phyloP scores from a whole-genome alignment of 2,113 vertebrate genomes.

The Bos indicus region DNA sequence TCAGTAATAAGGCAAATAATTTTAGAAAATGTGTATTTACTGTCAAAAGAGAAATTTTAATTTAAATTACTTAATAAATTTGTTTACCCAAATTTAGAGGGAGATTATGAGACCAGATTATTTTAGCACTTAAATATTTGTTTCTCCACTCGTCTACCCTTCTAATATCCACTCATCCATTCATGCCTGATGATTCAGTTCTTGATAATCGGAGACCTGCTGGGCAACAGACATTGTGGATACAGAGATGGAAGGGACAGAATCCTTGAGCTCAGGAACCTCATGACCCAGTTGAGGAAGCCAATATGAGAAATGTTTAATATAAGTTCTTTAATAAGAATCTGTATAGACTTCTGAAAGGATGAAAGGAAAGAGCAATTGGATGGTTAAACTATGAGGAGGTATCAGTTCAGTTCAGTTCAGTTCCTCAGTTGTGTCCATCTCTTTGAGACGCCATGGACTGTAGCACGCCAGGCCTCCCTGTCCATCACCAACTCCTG shows the following conservation, averaged over 20 bases:
- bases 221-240: neutral
- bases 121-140: neutral
- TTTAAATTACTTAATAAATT: neutral
- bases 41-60: neutral
- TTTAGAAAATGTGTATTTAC: neutral
- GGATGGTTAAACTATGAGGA: neutral
- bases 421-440: neutral
- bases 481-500: neutral
- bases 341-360: neutral
- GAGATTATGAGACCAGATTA: neutral
- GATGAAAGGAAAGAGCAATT: neutral
- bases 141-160: neutral
- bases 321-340: neutral
- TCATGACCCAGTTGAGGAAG: neutral
- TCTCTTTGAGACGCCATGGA: neutral
- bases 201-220: neutral
- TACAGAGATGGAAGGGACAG: neutral
- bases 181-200: neutral
- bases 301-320: neutral
- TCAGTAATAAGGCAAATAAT: neutral
- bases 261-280: neutral
- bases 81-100: neutral
- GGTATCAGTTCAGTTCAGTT: neutral
- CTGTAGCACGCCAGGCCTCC: rapidly evolving
- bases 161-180: neutral